phyloP scores from a whole-genome alignment of 2,888 invertebrate genomes.

The Lasioglossum calceatum region DNA sequence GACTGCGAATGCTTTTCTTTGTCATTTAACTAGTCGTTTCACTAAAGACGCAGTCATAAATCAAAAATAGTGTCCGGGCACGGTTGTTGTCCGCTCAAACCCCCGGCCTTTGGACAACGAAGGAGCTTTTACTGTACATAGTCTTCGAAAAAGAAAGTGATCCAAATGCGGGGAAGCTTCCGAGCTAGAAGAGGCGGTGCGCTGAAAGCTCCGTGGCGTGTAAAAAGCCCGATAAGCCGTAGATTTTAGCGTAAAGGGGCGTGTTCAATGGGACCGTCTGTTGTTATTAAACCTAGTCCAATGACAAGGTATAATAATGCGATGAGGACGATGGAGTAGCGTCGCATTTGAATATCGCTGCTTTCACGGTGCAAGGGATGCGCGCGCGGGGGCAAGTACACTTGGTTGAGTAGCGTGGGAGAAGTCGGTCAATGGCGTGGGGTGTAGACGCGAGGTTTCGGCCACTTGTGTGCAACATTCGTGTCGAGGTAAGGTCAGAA shows the following conservation, averaged over 20 bases:
- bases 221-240: not conserved
- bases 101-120: too few relatives aligned
- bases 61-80: too few relatives aligned
- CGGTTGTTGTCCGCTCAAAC: too few relatives aligned
- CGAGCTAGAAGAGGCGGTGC: not conserved
- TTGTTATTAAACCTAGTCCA: not conserved
- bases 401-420: conserved; percentile 1
- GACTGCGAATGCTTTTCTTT: too few relatives aligned
- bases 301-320: not conserved
- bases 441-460: not conserved
- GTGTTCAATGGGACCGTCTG: not conserved
- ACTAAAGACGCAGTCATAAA: too few relatives aligned
- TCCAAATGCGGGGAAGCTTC: not conserved
- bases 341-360: conserved; percentile 4
- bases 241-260: not conserved
- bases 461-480: conserved; percentile 4
- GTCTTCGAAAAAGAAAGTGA: not conserved
- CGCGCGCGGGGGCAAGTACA: not conserved
- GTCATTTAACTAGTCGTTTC: too few relatives aligned
- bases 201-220: not conserved
- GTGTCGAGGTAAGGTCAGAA: conserved; percentile 9
- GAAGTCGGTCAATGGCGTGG: conserved; percentile 8
- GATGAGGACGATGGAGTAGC: not conserved
- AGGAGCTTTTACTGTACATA: too few relatives aligned
- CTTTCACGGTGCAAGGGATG: not conserved